A percentile compares a stretch with the other conserved stretches of the same genome.
These are phyloP conservation scores for Desmodus rotundus DNA, from an alignment of 2,113 vertebrate species.

Conservation along the genomic window DNA sequence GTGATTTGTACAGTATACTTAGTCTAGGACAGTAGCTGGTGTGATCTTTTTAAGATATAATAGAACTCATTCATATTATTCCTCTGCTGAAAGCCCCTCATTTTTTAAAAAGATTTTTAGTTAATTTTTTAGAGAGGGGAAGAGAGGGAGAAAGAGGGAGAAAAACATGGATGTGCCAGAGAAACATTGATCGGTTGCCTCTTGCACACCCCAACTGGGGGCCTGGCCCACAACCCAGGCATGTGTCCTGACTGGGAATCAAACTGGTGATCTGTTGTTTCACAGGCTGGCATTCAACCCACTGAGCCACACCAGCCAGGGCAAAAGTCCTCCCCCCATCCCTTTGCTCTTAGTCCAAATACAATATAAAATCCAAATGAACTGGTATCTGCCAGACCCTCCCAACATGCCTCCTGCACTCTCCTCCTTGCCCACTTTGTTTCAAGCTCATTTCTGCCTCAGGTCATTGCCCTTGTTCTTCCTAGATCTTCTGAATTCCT, in stretches of 20 bases:
- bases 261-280: no score
- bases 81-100: neutral
- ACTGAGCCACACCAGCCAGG: no score
- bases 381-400: neutral
- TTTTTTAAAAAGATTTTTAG: neutral
- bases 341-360: neutral
- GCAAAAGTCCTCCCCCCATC: no score
- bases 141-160: no score
- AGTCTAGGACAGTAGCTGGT: neutral
- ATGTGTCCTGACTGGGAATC: no score
- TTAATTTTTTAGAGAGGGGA: no score
- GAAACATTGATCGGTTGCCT: no score
- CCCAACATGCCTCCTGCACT: fast-evolving
- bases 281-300: no score
- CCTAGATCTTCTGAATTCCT: neutral
- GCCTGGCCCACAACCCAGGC: no score
- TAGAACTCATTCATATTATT: neutral
- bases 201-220: no score
- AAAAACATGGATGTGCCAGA: no score
- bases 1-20: neutral
- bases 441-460: neutral
- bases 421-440: neutral
- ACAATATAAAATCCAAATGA: neutral
- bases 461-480: neutral
- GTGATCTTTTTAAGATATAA: neutral